Evolutionary conservation across 2,113 vertebrate genomes (phyloP).

Genomic region (Perca schrenkii): DNA sequence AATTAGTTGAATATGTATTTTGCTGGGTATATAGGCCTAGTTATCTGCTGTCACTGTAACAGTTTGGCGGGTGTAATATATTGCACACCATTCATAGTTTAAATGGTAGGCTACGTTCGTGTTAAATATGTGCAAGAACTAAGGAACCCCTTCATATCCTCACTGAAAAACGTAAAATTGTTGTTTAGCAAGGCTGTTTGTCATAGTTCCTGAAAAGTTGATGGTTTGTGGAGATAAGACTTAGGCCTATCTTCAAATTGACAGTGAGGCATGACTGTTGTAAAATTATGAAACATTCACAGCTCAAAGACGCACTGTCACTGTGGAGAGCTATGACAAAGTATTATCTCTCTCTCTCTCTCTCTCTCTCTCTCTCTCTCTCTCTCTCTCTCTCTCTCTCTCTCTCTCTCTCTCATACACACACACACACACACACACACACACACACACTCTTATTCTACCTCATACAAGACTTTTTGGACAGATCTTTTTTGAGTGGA

Average conservation of each 20-base stretch:
- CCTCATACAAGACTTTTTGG: neutral
- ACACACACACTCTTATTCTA: neutral
- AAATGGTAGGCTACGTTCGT: neutral
- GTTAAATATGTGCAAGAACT: conserved; percentile 5
- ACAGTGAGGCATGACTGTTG: conserved; percentile 33
- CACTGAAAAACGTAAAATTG: neutral
- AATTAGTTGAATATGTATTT: neutral
- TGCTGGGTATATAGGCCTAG: neutral
- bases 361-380: neutral
- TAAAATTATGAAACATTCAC: conserved; percentile 48
- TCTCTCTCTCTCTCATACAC: neutral
- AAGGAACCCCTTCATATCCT: neutral
- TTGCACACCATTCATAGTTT: neutral
- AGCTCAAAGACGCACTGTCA: conserved; percentile 51
- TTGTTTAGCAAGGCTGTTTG: neutral
- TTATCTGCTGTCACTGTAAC: neutral
- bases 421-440: neutral
- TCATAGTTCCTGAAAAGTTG: conserved; percentile 30
- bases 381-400: neutral
- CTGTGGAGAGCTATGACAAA: conserved; percentile 19
- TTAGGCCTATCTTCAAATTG: conserved; percentile 2
- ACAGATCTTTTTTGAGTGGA: conserved; percentile 20
- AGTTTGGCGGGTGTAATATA: neutral
- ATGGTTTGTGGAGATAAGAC: conserved; percentile 15
- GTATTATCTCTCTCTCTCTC: neutral